Base-by-base conservation (phyloP, 2,113 vertebrate species). In the Cettia cetti region DNA sequence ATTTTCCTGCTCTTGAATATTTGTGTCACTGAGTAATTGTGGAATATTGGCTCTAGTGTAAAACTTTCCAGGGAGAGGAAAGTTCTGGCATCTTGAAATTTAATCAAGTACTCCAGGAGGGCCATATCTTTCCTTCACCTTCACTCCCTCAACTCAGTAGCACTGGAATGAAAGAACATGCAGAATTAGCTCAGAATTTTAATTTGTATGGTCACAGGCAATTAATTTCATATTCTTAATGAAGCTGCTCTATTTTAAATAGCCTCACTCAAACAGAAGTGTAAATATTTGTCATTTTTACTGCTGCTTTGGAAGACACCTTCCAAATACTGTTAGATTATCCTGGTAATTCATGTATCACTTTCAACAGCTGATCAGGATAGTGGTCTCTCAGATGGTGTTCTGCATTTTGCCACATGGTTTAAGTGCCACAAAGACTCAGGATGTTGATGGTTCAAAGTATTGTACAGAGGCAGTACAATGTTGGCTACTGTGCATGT, bases 371-470 rank as follows among this genome's bases (percentile, higher is more conserved):
- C 23, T 85, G 76, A 82, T 89, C 45, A 56, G 35, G 49, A 87
- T 27, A 61, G n/a, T 35, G 45, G 56, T 91, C 31, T 80, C 84
- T 66, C 35, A 69, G 54, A 75, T 56, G 59, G 52, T 88, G 39
- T 80, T 65, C 59, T 94, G 42, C 77, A 49, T 85, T 95, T 95
- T 89, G 86, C 75, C 72, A 86, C 26, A 89, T 74, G 45, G 40
- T 92, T 93, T 74, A 95, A 95, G 93, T 97, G 95, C 94, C 97
- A 97, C 75, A 63, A 83, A 44, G 89, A 95, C 92, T 97, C 92
- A 92, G 92, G 83, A 91, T 71, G 30, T 15, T 88, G 72, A 68
- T 77, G 66, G 68, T 66, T 92, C 39, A 39, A 71, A 85, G 90
- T 90, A 82, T 69, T 92, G 72, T 88, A 83, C 33, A 80, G 61